Percentiles rank a stretch among this genome's conserved stretches.
Conservation (phyloP, 2,888 invertebrate genomes). For the Callinectes sapidus region DNA sequence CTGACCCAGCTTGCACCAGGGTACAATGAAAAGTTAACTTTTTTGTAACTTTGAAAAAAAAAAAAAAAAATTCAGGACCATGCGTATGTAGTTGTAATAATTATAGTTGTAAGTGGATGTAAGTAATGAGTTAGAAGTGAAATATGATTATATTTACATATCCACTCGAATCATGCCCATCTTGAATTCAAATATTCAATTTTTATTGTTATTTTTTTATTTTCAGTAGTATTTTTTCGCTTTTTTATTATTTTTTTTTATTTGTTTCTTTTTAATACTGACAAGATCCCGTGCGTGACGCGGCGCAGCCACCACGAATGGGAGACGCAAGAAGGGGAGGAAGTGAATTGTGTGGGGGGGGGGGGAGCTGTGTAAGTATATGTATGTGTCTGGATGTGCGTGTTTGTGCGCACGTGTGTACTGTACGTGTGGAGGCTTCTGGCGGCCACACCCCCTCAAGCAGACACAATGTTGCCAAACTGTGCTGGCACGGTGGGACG, state of each 20-base stretch:
- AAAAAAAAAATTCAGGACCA: neutral
- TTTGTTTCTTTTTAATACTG: neutral
- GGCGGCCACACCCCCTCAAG: constrained; percentile 60
- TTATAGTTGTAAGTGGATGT: neutral
- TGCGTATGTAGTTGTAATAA: neutral
- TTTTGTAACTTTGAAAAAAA: too few species aligned
- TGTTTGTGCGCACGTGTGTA: constrained; percentile 30
- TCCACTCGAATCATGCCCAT: neutral
- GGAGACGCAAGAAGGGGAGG: neutral
- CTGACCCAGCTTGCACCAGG: constrained; percentile 5
- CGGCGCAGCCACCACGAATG: constrained; percentile 3
- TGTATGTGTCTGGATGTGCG: constrained; percentile 34
- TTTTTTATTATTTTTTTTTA: neutral
- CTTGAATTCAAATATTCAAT: neutral
- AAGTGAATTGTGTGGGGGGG: too few species aligned
- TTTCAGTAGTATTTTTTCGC: too few species aligned
- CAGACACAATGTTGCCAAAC: constrained; percentile 57
- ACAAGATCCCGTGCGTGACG: neutral
- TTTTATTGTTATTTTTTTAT: neutral
- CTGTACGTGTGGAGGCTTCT: constrained; percentile 42
- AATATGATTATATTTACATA: neutral
- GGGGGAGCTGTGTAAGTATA: constrained; percentile 12
- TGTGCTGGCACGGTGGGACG: constrained; percentile 28
- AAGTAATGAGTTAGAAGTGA: neutral
- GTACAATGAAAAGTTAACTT: neutral